These are phyloP conservation scores for Lacanobia oleracea DNA, from an alignment of 2,888 invertebrate species.

Conservation along the genomic window DNA sequence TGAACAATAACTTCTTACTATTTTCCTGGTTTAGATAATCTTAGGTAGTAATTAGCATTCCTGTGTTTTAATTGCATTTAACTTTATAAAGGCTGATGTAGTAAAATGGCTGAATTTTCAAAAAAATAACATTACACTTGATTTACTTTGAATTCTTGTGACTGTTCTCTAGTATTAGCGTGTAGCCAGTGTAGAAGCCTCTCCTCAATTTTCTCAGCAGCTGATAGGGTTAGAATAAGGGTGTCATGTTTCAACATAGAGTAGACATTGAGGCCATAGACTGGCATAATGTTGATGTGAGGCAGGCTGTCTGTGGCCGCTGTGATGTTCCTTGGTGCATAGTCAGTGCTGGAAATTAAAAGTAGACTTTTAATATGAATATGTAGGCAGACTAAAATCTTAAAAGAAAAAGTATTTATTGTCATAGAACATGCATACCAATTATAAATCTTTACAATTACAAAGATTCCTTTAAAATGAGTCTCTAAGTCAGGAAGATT, in stretches of 20 bases:
- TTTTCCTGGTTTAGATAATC: neutral
- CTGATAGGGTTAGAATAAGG: constrained; percentile 95
- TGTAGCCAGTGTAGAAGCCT: constrained; percentile 93
- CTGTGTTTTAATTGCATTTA: neutral
- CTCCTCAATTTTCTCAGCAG: constrained; percentile 96
- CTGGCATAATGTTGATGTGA: constrained; percentile 98
- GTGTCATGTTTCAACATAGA: constrained; percentile 99
- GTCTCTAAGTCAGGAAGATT: too few species aligned
- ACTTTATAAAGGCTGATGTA: neutral
- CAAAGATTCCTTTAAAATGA: too few species aligned
- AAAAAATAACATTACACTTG: constrained; percentile 84
- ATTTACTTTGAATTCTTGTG: constrained; percentile 91
- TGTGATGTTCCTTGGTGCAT: constrained; percentile 97
- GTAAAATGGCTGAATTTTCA: neutral
- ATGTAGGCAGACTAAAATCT: too few species aligned
- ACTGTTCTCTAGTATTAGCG: constrained; percentile 87
- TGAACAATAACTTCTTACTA: too few species aligned
- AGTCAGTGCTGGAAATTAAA: constrained; percentile 92
- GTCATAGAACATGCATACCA: too few species aligned
- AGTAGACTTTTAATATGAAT: neutral
- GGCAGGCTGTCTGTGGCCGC: constrained; percentile 94
- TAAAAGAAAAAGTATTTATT: too few species aligned
- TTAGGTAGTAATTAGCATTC: neutral
- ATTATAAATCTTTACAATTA: too few species aligned
- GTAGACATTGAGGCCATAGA: constrained; percentile 98